Evolutionary conservation across 2,113 vertebrate species (phyloP), one percentile per base, ranked within the genome.

Genomic region (Tachuris rubrigastra): DNA sequence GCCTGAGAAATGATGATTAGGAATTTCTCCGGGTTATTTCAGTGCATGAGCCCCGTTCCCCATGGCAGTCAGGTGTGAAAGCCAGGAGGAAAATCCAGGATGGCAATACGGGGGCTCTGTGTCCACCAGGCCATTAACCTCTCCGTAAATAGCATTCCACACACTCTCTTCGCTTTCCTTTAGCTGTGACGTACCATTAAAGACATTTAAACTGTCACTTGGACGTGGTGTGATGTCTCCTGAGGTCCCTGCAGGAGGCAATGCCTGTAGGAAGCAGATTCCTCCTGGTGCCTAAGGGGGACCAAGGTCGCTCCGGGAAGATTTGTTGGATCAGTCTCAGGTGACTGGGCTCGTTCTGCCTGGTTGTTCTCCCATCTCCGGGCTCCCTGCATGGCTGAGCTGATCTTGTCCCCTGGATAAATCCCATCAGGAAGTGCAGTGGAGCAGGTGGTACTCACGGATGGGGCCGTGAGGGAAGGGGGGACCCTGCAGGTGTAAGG

Each of bases 1-100:
- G 31, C 63, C 65, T 20, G 52, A 65, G 67, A 39, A 88, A 75
- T 1, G 35, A 4, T 5, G 55, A 28, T 30, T 44, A 65, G 18
- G 37, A 5, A 60, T 52, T 85, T 19, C 76, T 76, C 30, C 23
- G 2, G 50, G 72, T 83, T 60, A 42, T 60, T 41, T 42, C 33
- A 22, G 86, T 20, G 11, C 60, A 41, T 0, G 0, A 62, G 8
- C 69, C 49, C 10, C 0, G 0, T 27, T 83, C 41, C 60, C 31
- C 41, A 39, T 2, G 3, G 59, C 71, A 83, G 60, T 60, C 83
- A 88, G 67, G 79, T 84, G 55, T 82, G 58, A 95, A 74, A 89
- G 28, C 44, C 55, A 44, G 73, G 65, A 75, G 58, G 69, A 85
- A 66, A 72, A 89, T 73, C 83, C 94, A 85, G 76, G 58, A 31